A percentile compares a stretch with the other conserved stretches of the same genome.
phyloP scores from a whole-genome alignment of 37 sponge, comb jelly and placozoan genomes.

The Agelas oroides region DNA sequence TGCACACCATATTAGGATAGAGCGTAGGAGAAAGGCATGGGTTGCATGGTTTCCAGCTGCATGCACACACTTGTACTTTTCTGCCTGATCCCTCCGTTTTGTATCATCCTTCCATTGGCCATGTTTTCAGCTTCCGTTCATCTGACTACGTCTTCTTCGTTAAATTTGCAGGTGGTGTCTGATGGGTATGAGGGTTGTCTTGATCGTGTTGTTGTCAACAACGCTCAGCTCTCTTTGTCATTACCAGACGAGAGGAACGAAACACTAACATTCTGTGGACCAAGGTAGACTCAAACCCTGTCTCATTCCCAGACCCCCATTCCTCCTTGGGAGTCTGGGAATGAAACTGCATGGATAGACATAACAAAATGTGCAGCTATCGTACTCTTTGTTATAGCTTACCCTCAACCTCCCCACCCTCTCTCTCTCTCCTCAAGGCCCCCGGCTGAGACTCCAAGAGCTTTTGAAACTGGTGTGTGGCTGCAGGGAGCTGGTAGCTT shows the following conservation, averaged over 20 bases:
- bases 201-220: slow-evolving; percentile 61
- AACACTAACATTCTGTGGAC: slow-evolving; percentile 45
- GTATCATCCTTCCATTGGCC: too few relatives aligned
- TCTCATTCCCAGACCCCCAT: too few relatives aligned
- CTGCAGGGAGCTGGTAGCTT: slow-evolving; percentile 52
- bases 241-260: slow-evolving; percentile 11
- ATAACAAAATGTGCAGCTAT: too few relatives aligned
- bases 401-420: background rate
- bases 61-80: too few relatives aligned
- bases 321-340: too few relatives aligned
- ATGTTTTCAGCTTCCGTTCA: too few relatives aligned
- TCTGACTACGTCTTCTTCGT: background rate
- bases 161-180: background rate
- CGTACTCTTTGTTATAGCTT: too few relatives aligned
- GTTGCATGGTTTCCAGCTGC: too few relatives aligned
- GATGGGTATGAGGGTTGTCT: slow-evolving; percentile 67
- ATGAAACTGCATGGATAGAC: too few relatives aligned
- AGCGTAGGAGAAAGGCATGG: too few relatives aligned
- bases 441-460: slow-evolving; percentile 49
- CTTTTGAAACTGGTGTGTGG: slow-evolving; percentile 59
- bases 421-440: slow-evolving; percentile 28
- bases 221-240: slow-evolving; percentile 40
- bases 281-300: slow-evolving; percentile 49
- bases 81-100: too few relatives aligned
- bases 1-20: too few relatives aligned